A percentile compares a stretch with the other conserved stretches of the same genome.
Evolutionary conservation across 2,113 vertebrate species (phyloP).

Genomic region (Malurus melanocephalus): DNA sequence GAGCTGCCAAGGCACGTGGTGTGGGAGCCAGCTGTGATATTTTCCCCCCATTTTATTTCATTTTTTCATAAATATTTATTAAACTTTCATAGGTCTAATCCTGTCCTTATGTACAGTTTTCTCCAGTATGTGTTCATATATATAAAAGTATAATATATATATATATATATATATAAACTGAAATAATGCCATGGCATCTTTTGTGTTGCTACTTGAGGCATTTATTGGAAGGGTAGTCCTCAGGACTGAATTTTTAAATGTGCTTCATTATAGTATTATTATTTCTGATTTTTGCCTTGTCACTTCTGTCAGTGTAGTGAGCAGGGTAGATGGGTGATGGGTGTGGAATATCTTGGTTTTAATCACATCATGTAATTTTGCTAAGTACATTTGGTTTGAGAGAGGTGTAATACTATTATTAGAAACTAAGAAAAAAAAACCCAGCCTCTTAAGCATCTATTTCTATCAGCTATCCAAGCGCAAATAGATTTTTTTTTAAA

Average conservation of each 20-base stretch:
- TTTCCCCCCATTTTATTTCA: background rate
- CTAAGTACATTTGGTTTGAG: background rate
- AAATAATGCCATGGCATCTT: background rate
- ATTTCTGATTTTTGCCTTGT: background rate
- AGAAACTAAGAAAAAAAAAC: fast-evolving
- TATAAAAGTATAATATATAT: background rate
- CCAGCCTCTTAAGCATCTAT: fast-evolving
- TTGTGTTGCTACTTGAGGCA: background rate
- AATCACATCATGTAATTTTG: background rate
- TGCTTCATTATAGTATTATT: background rate
- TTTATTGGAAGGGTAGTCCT: background rate
- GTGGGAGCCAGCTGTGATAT: background rate
- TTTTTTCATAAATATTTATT: background rate
- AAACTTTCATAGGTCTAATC: background rate
- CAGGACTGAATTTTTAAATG: background rate
- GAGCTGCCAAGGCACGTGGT: background rate
- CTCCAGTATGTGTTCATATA: background rate
- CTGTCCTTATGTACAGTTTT: background rate
- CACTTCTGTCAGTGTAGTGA: background rate
- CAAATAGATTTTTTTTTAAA: background rate
- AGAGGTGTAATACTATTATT: background rate
- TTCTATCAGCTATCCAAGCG: background rate
- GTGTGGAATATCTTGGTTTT: background rate
- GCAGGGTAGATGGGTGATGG: background rate
- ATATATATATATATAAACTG: background rate